Percentiles rank a stretch among this genome's conserved stretches.
Evolutionary conservation across 2,113 vertebrate species (phyloP).

Genomic region (Cheirogaleus medius): DNA sequence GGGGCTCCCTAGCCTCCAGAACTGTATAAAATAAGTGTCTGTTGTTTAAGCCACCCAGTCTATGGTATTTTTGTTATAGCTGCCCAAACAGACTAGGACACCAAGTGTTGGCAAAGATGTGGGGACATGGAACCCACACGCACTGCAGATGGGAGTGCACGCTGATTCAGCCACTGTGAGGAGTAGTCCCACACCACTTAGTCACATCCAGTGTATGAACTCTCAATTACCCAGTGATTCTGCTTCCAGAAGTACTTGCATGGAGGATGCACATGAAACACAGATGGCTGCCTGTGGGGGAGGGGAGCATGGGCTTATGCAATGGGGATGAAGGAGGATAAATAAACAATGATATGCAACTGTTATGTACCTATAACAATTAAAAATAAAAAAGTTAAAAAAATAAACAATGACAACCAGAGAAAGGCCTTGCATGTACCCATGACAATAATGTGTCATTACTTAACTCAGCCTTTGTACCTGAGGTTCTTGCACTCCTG

Average conservation of each 20-base stretch:
- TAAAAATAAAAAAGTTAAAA: too few relatives aligned
- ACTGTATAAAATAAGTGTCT: not conserved
- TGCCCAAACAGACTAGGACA: not conserved
- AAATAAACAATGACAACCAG: not conserved
- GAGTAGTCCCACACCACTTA: not conserved
- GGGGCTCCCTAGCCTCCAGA: not conserved
- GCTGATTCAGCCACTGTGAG: not conserved
- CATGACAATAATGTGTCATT: not conserved
- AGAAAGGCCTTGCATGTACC: not conserved
- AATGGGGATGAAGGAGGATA: not conserved
- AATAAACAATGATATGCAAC: not conserved
- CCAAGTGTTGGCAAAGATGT: not conserved
- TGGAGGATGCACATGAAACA: not conserved
- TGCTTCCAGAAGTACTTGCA: constrained; percentile 6
- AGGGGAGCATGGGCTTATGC: not conserved
- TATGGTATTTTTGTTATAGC: not conserved
- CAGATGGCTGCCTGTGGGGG: not conserved
- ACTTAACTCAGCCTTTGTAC: not conserved
- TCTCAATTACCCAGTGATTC: not conserved
- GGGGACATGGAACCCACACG: not conserved
- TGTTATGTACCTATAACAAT: too few relatives aligned
- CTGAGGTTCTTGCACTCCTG: not conserved
- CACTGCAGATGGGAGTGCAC: not conserved
- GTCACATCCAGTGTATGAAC: not conserved
- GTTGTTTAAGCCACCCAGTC: not conserved